A percentile compares a stretch with the other conserved stretches of the same genome.
These are phyloP conservation scores for Meloidogyne hapla DNA, from an alignment of 1,140 invertebrate genomes.

Conservation along the genomic window DNA sequence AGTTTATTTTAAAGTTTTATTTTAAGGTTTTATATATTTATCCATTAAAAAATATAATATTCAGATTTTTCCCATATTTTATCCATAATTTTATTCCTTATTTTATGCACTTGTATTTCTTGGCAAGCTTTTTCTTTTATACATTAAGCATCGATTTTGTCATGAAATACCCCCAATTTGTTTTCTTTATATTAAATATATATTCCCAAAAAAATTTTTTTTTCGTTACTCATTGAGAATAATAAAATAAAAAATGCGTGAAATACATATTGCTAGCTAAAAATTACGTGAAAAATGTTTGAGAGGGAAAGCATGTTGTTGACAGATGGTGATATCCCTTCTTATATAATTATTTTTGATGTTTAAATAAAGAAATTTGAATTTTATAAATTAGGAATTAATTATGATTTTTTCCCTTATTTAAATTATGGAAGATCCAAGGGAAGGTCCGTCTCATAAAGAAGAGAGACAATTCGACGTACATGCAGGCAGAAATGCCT, in stretches of 20 bases:
- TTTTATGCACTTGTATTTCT: background rate
- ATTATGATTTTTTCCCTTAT: background rate
- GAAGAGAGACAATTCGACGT: background rate
- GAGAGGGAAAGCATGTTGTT: no score
- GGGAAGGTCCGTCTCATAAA: background rate
- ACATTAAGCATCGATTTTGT: background rate
- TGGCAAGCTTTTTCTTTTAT: background rate
- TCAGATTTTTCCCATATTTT: background rate
- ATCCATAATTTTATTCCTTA: no score
- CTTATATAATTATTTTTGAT: no score
- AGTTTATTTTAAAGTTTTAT: no score
- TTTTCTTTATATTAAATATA: background rate
- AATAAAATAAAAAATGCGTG: background rate
- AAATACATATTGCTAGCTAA: background rate
- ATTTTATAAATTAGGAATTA: background rate
- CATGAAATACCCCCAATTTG: background rate
- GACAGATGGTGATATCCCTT: no score
- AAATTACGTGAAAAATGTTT: no score
- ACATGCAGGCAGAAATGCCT: constrained; percentile 23
- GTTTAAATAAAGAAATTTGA: no score
- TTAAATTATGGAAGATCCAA: background rate
- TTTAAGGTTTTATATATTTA: no score
- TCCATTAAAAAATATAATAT: background rate
- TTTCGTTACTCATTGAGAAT: background rate
- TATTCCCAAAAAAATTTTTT: background rate